phyloP scores from a whole-genome alignment of 2,888 invertebrate species.

The Bombyx huttoni region DNA sequence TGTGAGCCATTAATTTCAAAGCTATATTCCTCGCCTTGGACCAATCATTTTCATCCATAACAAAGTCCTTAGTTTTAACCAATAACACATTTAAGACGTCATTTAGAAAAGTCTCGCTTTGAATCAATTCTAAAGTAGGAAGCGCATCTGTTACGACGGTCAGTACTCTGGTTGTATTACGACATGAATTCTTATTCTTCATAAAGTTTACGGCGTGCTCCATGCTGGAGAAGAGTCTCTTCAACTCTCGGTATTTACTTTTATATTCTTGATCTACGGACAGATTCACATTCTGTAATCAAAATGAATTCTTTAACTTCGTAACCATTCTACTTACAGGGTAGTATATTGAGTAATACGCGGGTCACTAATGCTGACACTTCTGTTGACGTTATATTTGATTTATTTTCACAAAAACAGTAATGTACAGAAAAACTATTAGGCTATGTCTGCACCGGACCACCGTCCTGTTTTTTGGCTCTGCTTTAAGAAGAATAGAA shows the following conservation, averaged over 20 bases:
- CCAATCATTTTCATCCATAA: slow-evolving; percentile 44
- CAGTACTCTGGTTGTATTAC: slow-evolving; percentile 41
- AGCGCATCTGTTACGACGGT: slow-evolving; percentile 65
- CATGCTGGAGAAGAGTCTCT: slow-evolving; percentile 44
- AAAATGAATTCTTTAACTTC: background rate
- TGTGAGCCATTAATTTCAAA: slow-evolving; percentile 71
- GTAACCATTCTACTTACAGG: background rate
- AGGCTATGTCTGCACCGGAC: no score
- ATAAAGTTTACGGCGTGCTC: slow-evolving; percentile 45
- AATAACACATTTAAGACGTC: slow-evolving; percentile 49
- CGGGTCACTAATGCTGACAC: background rate
- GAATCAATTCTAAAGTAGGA: slow-evolving; percentile 72
- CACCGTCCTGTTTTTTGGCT: background rate
- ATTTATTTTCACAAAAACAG: background rate
- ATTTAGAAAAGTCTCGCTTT: slow-evolving; percentile 64
- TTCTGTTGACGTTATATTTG: background rate
- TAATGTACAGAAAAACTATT: no score
- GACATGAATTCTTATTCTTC: slow-evolving; percentile 33
- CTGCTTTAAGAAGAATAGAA: no score
- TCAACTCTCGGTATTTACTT: slow-evolving; percentile 46
- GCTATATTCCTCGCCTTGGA: slow-evolving; percentile 46
- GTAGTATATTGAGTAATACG: background rate
- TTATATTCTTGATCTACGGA: slow-evolving; percentile 49
- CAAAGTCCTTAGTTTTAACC: slow-evolving; percentile 34
- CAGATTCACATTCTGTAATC: slow-evolving; percentile 38